Evolutionary conservation across 2,797 vertebrate species (phyloP).

Genomic region (Menidia menidia): DNA sequence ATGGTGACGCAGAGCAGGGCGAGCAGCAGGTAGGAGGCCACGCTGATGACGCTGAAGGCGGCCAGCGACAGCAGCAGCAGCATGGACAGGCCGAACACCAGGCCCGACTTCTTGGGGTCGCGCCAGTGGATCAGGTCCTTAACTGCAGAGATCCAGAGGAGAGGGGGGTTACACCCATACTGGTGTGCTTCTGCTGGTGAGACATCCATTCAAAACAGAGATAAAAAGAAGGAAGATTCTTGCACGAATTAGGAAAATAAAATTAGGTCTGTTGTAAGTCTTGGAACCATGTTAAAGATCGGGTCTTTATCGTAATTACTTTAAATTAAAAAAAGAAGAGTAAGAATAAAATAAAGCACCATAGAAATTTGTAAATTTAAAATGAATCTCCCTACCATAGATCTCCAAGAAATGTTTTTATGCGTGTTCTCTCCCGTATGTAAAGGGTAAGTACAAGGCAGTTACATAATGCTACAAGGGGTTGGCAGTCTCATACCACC

Average conservation of each 20-base stretch:
- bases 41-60: constrained; percentile 94
- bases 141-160: constrained; percentile 72
- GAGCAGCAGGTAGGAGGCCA: constrained; percentile 91
- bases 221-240: no score
- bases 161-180: neutral
- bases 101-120: constrained; percentile 90
- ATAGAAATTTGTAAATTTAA: no score
- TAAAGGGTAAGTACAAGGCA: constrained; percentile 49
- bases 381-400: no score
- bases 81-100: constrained; percentile 89
- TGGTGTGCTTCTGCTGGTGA: neutral
- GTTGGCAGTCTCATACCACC: constrained; percentile 25
- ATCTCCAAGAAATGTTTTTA: no score
- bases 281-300: no score
- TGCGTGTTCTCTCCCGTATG: constrained; percentile 1
- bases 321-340: no score
- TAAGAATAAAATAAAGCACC: no score
- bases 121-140: constrained; percentile 92
- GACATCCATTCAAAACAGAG: no score
- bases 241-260: neutral
- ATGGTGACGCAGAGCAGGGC: constrained; percentile 93
- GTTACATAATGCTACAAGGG: constrained; percentile 61
- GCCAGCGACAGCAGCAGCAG: constrained; percentile 91
- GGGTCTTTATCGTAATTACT: no score
- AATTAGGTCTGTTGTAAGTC: no score